Base-by-base conservation (phyloP, 1,140 invertebrate species). In the Lerema accius region DNA sequence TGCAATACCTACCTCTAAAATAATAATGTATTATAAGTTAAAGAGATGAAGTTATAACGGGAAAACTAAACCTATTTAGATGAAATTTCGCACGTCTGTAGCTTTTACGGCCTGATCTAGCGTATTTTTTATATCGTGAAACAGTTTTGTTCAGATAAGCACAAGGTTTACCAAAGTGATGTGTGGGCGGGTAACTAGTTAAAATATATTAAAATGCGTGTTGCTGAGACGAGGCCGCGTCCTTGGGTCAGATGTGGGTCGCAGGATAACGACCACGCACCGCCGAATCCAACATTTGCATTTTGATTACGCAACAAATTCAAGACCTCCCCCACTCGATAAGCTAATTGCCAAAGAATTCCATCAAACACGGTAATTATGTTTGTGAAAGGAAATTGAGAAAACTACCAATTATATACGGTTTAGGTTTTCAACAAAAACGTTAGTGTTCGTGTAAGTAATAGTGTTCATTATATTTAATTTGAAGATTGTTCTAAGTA, bases 221-320 rank as follows among this genome's bases (percentile, higher is more conserved):
- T 23, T 2, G 53, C 43, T 56, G 42, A 56, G 53, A 45, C 71
- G 63, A 78, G 82, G 82, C 65, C 80, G 58, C 78, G 84, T 77
- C 85, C 85, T 88, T 86, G 82, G 63, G 53, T 58, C 16, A 86
- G 86, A 90, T 90, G 80, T 90, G 76, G 87, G 87, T 81, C 87
- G 74, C 43, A 69, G 87, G 87, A 90, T 90, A 88, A 89, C 74
- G 32, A 4, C 73, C 84, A 90, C 84, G 85, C 84, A 89, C 85
- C 71, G 71, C 67, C 75, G n/a, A n/a, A n/a, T 68, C 63, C 51
- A 45, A 53, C 71, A 88, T 90, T 90, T 88, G 80, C 87, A 90
- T 90, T 83, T 85, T 86, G 75, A 90, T 88, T 90, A 77, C 71
- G 43, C 51, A 76, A 74, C 46, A 55, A 71, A 80, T 73, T 78